Base-by-base conservation (phyloP, 2,888 invertebrate genomes). In the Pseudococcus viburni region DNA sequence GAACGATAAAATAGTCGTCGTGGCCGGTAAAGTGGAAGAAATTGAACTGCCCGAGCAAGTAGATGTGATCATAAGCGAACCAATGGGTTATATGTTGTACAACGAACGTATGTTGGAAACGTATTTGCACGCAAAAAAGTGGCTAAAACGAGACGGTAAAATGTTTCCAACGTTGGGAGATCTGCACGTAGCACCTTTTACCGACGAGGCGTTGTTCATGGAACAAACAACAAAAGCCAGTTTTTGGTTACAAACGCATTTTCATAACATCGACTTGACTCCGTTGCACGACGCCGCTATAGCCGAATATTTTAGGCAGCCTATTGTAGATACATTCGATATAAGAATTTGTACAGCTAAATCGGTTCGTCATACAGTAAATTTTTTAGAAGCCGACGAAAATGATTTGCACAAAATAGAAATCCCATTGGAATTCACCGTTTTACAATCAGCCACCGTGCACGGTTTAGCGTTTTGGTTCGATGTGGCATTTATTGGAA, bases 51-150 rank as follows among this genome's bases (percentile, higher is more conserved):
- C 99, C 0, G 99, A 99, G 92, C 94, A 94, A 91, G 99, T 99
- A 26, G 99, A 99, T 92, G 95, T 98, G 77, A 99, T 99, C 90
- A 97, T 99, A 90, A 99, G 98, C 1, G 99, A 99, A 92, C 99
- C 99, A 0, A 99, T 99, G 99, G 99, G 99, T n/a, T 99, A 99
- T 92, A 99, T 99, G 99, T 93, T 99, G 89, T 98, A 98, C 92
- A 99, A 99, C 93, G 99, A 99, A 92, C 94, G 99, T 90, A 99
- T 99, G 99, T 93, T 99, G 90, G 99, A 99, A 93, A 98, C 98
- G 0, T 99, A 98, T 93, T 93, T 99, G 89, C 99, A 99, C 93
- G 99, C 99, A 5, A 98, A 99, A 91, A 99, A 99, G 92, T 99
- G 99, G 98, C 93, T 99, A 64, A 96, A 96, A 92, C 96, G 96